Percentiles rank a stretch among this genome's conserved stretches.
phyloP scores from a whole-genome alignment of 2,113 vertebrate species.

The Callaeas wilsoni region DNA sequence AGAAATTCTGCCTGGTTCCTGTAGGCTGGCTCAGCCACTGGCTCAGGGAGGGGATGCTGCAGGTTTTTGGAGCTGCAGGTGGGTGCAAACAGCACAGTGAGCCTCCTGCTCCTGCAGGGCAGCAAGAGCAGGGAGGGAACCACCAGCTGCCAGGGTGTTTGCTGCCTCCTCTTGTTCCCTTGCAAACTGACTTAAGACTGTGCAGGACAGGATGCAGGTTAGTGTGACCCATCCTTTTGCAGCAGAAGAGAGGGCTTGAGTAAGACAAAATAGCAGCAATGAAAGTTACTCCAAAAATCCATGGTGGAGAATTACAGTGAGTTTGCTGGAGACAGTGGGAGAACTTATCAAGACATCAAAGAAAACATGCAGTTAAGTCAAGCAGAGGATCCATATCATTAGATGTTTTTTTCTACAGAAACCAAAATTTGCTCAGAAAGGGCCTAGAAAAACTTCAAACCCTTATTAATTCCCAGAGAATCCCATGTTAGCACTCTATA shows the following conservation, averaged over 20 bases:
- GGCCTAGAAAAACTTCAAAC: neutral
- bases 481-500: neutral
- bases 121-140: neutral
- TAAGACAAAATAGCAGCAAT: neutral
- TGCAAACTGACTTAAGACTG: neutral
- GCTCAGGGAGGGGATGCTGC: neutral
- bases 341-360: neutral
- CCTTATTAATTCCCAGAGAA: neutral
- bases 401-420: neutral
- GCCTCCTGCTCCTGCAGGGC: neutral
- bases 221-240: neutral
- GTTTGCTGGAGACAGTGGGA: neutral
- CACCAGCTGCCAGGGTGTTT: neutral
- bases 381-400: neutral
- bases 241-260: neutral
- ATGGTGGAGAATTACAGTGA: neutral
- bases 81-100: rapidly evolving
- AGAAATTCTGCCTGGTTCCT: neutral
- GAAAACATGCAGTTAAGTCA: neutral
- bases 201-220: neutral
- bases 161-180: neutral
- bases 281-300: neutral
- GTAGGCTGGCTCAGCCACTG: neutral
- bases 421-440: neutral
- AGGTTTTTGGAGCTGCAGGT: neutral